phyloP scores from a whole-genome alignment of 2,888 invertebrate species.

The Pollenia griseotomentosa region DNA sequence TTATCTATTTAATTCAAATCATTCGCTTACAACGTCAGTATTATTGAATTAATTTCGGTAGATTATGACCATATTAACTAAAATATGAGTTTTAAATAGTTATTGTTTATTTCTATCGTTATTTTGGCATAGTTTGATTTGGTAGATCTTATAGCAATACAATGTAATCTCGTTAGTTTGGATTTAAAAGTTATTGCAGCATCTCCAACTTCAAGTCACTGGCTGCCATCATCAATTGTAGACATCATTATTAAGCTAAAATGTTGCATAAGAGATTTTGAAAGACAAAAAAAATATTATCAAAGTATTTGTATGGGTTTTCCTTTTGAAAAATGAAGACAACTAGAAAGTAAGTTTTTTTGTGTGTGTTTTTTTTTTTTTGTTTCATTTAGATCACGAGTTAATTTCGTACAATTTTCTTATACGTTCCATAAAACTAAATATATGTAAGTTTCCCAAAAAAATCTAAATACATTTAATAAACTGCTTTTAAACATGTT shows the following conservation, averaged over 20 bases:
- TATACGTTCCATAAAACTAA: background rate
- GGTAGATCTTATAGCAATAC: background rate
- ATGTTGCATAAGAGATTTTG: constrained; percentile 55
- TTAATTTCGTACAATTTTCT: constrained; percentile 31
- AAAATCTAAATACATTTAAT: background rate
- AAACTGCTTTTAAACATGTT: background rate
- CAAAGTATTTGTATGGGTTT: constrained; percentile 5
- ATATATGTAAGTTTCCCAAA: too few relatives aligned
- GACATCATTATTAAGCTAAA: constrained; percentile 44
- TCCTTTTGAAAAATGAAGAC: constrained; percentile 7
- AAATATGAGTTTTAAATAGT: constrained; percentile 8
- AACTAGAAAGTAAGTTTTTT: constrained; percentile 37
- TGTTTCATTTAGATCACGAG: constrained; percentile 60
- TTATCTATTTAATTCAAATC: constrained; percentile 15
- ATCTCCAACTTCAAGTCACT: background rate
- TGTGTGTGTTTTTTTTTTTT: constrained; percentile 12
- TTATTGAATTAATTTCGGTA: background rate
- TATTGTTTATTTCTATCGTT: constrained; percentile 10
- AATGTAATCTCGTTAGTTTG: constrained; percentile 18
- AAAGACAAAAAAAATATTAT: constrained; percentile 20
- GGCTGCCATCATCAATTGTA: background rate
- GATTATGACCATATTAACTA: constrained; percentile 32
- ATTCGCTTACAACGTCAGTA: constrained; percentile 33
- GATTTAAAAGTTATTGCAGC: constrained; percentile 16
- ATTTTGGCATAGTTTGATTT: constrained; percentile 32